A percentile compares a stretch with the other conserved stretches of the same genome.
Evolutionary conservation across 1,140 invertebrate species (phyloP).

Genomic region (Protaetia brevitarsis): DNA sequence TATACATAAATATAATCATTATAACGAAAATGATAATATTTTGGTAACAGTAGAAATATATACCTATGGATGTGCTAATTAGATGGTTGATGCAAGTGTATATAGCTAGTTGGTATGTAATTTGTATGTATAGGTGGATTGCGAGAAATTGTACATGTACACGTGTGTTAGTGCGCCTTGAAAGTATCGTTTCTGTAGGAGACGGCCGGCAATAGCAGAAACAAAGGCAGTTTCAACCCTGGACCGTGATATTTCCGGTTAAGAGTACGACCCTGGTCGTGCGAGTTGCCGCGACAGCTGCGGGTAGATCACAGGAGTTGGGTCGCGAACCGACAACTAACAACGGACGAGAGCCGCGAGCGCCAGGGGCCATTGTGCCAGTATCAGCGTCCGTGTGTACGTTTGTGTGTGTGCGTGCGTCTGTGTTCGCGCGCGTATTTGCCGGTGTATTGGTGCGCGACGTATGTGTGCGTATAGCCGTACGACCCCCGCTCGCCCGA

Average conservation of each 20-base stretch:
- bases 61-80: too few relatives aligned
- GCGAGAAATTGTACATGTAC: background rate
- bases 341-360: constrained; percentile 31
- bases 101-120: too few relatives aligned
- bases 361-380: constrained; percentile 31
- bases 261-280: constrained; percentile 24
- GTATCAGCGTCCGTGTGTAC: constrained; percentile 1
- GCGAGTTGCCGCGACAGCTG: constrained; percentile 28
- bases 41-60: too few relatives aligned
- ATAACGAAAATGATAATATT: too few relatives aligned
- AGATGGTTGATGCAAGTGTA: too few relatives aligned
- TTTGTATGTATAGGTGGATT: background rate
- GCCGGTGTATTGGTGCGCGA: background rate
- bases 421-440: background rate
- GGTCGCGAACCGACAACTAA: constrained; percentile 32
- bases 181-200: constrained; percentile 4
- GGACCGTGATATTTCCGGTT: constrained; percentile 25
- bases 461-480: background rate
- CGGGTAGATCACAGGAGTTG: constrained; percentile 30
- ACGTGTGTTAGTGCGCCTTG: background rate
- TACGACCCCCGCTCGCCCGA: constrained; percentile 20
- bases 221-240: constrained; percentile 18
- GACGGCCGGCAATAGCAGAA: constrained; percentile 11
- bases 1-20: too few relatives aligned
- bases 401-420: background rate